Evolutionary conservation across 2,113 vertebrate genomes (phyloP).

Genomic region (Anolis sagrei): DNA sequence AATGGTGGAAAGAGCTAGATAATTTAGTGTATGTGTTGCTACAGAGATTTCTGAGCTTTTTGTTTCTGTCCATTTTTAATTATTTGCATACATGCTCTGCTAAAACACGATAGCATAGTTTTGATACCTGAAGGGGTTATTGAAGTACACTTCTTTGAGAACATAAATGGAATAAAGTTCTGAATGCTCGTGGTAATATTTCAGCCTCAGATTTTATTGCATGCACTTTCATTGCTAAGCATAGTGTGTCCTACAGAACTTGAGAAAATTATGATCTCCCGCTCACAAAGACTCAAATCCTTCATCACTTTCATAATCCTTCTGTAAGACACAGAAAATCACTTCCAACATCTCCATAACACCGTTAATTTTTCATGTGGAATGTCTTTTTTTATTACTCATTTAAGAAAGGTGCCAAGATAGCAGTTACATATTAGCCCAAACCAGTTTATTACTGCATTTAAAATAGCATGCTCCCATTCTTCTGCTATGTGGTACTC

Average conservation of each 20-base stretch:
- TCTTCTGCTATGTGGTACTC: constrained; percentile 49
- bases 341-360: constrained; percentile 70
- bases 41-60: no score
- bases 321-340: constrained; percentile 71
- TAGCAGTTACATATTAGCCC: constrained; percentile 63
- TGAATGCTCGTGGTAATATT: constrained; percentile 75
- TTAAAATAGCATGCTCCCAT: constrained; percentile 55
- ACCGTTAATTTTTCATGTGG: constrained; percentile 78
- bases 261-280: constrained; percentile 71
- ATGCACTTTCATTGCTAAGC: constrained; percentile 73
- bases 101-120: neutral
- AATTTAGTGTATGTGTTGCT: no score
- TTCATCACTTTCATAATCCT: constrained; percentile 74
- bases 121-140: constrained; percentile 60
- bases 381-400: constrained; percentile 74
- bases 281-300: constrained; percentile 62
- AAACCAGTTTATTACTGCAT: constrained; percentile 66
- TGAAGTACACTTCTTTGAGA: constrained; percentile 60
- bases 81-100: neutral
- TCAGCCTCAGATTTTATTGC: constrained; percentile 77
- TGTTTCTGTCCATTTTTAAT: neutral
- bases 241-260: constrained; percentile 65
- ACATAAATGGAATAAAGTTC: constrained; percentile 69
- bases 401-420: constrained; percentile 63
- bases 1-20: no score